Evolutionary conservation across 2,888 invertebrate genomes (phyloP), one percentile per base, ranked within the genome.

Genomic region (Phortica okadai): DNA sequence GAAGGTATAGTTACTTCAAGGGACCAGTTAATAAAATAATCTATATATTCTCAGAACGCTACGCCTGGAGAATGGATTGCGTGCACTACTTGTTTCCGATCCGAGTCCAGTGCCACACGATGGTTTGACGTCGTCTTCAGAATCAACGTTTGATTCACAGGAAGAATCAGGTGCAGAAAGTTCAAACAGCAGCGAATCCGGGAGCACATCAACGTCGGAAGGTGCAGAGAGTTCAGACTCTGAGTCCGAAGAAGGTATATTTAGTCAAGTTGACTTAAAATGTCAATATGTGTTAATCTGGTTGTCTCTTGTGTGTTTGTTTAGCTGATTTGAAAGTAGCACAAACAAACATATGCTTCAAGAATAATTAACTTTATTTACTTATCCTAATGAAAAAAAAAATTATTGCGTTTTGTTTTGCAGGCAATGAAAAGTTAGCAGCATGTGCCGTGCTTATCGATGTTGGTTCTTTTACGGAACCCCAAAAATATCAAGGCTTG

Each of bases 401-500:
- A 33, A 33, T 33, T 4, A 33, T 33, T 33, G 33, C 33, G 2
- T 33, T 33, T 1, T 50, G 50, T 50, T 50, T 69, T 21, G 10
- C 75, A 78, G 91, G 90, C 21, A 89, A 89, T 54, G 90, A 89
- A 79, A 92, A 91, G 82, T 83, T 84, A 93, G 96, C 96, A 16
- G 96, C 96, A 0, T 95, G 96, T 84, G 95, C 95, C 7, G 91
- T 97, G 0, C 94, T 94, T 81, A 94, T 97, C 11, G 94, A 95
- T 33, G 96, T 95, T 25, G 97, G 97, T 0, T 93, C 93, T 85
- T 97, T 96, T 91, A 95, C 95, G 85, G 96, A 97, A 91, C 96
- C 96, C 0, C 91, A 93, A 93, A 84, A 94, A 94, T 94, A 96
- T 75, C 96, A 95, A 82, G 97, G 97, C 0, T 90, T 97, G 89